These are phyloP conservation scores for Lampris megalopsis DNA, from an alignment of 2,113 vertebrate species.

Conservation along the genomic window DNA sequence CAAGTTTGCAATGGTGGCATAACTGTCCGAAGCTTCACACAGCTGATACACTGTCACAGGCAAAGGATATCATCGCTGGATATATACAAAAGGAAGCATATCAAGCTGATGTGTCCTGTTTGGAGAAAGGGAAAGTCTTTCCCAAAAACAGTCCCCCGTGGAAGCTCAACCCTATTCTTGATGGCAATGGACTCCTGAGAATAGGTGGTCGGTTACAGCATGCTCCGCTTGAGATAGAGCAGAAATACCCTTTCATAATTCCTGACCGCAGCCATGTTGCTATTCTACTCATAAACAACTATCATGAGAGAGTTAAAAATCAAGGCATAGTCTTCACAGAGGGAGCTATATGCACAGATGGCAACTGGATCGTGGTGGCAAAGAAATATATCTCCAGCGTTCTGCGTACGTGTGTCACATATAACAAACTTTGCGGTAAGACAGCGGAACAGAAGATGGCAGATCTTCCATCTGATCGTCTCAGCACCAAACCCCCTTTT, in stretches of 20 bases:
- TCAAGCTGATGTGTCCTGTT: background rate
- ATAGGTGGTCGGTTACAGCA: constrained; percentile 23
- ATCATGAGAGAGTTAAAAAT: constrained; percentile 26
- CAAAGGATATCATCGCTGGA: constrained; percentile 6
- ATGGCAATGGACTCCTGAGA: constrained; percentile 12
- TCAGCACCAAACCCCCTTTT: constrained; percentile 34
- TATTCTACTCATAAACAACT: constrained; percentile 12
- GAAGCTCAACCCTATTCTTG: background rate
- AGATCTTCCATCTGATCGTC: constrained; percentile 15
- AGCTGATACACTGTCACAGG: background rate
- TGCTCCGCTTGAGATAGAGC: background rate
- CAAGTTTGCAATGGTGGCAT: constrained; percentile 16
- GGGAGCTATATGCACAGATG: background rate
- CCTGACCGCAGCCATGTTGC: constrained; percentile 15
- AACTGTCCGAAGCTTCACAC: background rate
- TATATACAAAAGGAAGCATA: constrained; percentile 12
- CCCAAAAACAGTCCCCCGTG: background rate
- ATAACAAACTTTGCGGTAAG: constrained; percentile 6
- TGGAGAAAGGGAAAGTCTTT: background rate
- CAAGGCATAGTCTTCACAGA: constrained; percentile 27
- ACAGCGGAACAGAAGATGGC: constrained; percentile 29
- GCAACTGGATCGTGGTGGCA: constrained; percentile 5
- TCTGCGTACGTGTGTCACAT: constrained; percentile 23
- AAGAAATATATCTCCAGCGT: constrained; percentile 8
- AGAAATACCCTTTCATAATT: constrained; percentile 27